These are phyloP conservation scores for Lycocerus yunnanus DNA, from an alignment of 2,888 invertebrate species.

Conservation along the genomic window DNA sequence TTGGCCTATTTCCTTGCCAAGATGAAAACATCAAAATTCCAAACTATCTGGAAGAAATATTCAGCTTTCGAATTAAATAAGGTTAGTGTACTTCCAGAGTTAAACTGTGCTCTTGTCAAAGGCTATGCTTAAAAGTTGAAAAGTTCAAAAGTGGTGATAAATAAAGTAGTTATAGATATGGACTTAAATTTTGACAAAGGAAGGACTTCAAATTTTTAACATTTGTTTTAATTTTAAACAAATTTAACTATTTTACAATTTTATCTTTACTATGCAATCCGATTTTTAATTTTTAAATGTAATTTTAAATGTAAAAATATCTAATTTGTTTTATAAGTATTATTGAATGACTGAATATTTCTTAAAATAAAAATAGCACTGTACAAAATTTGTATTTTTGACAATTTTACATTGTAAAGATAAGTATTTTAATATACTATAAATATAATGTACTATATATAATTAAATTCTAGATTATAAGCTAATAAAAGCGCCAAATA, in stretches of 20 bases:
- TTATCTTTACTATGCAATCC: not conserved
- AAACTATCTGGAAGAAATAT: constrained; percentile 74
- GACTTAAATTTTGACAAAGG: not conserved
- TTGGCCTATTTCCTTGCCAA: constrained; percentile 72
- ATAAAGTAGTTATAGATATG: not conserved
- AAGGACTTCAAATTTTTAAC: not conserved
- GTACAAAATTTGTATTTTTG: not conserved
- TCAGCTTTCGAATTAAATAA: constrained; percentile 62
- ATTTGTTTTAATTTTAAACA: not conserved
- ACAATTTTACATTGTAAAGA: not conserved
- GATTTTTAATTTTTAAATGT: no score
- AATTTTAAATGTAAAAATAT: not conserved
- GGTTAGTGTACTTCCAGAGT: constrained; percentile 67
- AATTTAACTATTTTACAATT: no score
- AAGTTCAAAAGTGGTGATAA: not conserved
- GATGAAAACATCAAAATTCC: constrained; percentile 72
- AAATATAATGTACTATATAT: not conserved
- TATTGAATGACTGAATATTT: not conserved
- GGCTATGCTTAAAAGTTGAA: constrained; percentile 32
- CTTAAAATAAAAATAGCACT: not conserved
- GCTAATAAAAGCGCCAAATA: not conserved
- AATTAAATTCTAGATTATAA: no score
- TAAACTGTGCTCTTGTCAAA: constrained; percentile 57
- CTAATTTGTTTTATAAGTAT: not conserved
- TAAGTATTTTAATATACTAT: not conserved